Base-by-base conservation (phyloP, 2,888 invertebrate genomes). In the Eutolmus rufibarbis region DNA sequence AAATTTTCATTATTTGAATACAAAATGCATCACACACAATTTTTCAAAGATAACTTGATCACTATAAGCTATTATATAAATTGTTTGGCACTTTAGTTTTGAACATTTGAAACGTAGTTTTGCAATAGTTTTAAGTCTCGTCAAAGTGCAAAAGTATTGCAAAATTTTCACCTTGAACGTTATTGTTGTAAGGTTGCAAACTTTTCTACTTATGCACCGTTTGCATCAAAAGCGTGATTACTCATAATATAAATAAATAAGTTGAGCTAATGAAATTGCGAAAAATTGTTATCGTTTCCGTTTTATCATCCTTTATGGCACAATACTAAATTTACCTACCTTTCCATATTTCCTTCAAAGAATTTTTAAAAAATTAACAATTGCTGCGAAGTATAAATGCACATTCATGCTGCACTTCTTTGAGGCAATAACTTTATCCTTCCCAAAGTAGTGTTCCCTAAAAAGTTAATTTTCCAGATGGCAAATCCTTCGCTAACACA, bases 391-490 rank as follows among this genome's bases (percentile, higher is more conserved):
- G 3, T 23, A 23, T 66, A 66, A 66, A 66, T 66, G 66, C 9
- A 66, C 66, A 66, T 66, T 66, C 66, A 51, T n/a, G 51, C 51
- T 7, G 43, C 51, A 28, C 19, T 57, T 23, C 19, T 57, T 57
- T 9, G 14, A 40, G 23, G 43, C 37, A 78, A 78, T 43, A 40
- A 78, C 78, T 78, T 43, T 78, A 43, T 78, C 78, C 78, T 23
- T 19, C 5, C 9, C 78, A 34, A 40, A 19, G 43, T 19, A 78
- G 19, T 43, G 37, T 28, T 77, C 37, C 43, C 8, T 43, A 78
- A 78, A 78, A 78, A 78, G 66, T 78, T 78, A 78, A 78, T 78
- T 78, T 78, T 78, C 78, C 78, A 78, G 78, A 78, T 78, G 78
- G 78, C 2, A 78, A 78, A 78, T 78, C 78, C 78, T 40, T 77